A percentile compares a stretch with the other conserved stretches of the same genome.
These are phyloP conservation scores for Chymomyza caudatula DNA, from an alignment of 2,888 invertebrate species.

Conservation along the genomic window DNA sequence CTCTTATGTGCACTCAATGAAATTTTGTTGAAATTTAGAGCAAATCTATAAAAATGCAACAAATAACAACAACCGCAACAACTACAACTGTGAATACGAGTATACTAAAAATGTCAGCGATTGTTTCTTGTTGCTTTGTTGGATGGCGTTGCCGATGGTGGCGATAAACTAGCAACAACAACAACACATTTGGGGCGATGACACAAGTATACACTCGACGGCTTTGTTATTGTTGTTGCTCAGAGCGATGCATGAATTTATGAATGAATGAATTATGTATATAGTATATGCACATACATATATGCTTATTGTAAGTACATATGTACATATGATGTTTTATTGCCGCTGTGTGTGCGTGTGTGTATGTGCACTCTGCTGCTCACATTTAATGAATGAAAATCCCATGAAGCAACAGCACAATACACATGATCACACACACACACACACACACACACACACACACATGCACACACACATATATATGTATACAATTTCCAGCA, in stretches of 20 bases:
- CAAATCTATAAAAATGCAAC: conserved; percentile 69
- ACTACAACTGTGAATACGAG: conserved; percentile 13
- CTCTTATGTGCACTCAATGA: conserved; percentile 54
- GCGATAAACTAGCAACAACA: conserved; percentile 53
- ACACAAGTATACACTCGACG: conserved; percentile 32
- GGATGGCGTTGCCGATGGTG: conserved; percentile 52
- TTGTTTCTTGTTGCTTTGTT: conserved; percentile 18
- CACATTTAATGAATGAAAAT: conserved; percentile 67
- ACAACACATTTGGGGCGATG: conserved; percentile 49
- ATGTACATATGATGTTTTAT: conserved; percentile 39
- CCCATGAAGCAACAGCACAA: no score
- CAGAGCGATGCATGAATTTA: conserved; percentile 60
- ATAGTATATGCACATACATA: background rate
- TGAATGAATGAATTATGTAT: conserved; percentile 50
- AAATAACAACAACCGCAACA: conserved; percentile 48
- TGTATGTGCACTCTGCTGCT: conserved; percentile 41
- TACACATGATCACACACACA: no score
- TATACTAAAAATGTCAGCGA: conserved; percentile 27
- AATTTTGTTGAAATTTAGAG: conserved; percentile 70
- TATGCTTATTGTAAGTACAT: conserved; percentile 29
- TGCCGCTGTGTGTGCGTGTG: conserved; percentile 16
- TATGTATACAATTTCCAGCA: conserved; percentile 10
- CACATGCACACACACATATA: conserved; percentile 3
- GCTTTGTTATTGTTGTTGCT: conserved; percentile 12
- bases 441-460: conserved; percentile 24